Evolutionary conservation across 2,888 invertebrate genomes (phyloP), one percentile per base, ranked within the genome.

Genomic region (Druceiella hillmani): DNA sequence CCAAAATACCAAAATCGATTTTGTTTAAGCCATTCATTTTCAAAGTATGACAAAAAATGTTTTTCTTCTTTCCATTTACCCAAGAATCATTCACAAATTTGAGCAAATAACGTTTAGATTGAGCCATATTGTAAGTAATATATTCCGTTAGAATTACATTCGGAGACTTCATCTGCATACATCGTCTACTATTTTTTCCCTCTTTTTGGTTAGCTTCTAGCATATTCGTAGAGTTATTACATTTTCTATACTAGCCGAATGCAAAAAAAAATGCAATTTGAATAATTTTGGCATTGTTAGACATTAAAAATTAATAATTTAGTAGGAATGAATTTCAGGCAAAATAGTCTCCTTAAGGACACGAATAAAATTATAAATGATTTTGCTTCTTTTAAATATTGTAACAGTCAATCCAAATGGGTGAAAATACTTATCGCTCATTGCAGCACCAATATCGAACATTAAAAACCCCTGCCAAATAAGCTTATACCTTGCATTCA

Each of bases 401-500:
- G 42, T 20, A 20, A 49, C 49, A 25, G 40, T 41, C 20, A 48
- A 35, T 16, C 44, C 39, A 43, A 47, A 38, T 22, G 41, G 36
- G 32, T 50, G 46, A 36, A 50, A 46, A 7, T 33, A 5, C 24
- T 37, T 43, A 25, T 31, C 25, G 30, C 31, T 41, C 33, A 50
- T 46, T 35, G 50, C 49, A 22, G 48, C 50, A 27, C 46, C 50
- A 17, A 47, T 25, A 5, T 50, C 33, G 11, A 45, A 32, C 24
- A 51, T 36, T 10, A 48, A 44, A 39, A 45, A 51, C 14, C 50
- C 50, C 40, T 48, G 48, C 47, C 47, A 49, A 22, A 47, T 47
- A 4, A 50, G 37, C 24, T 50, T 48, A 33, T 47, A 45, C 9
- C 46, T 49, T 14, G 49, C 41, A 31, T 45, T 43, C 14, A 36